Percentiles rank a stretch among this genome's conserved stretches.
phyloP scores from a whole-genome alignment of 1,140 invertebrate species.

The Galleria mellonella region DNA sequence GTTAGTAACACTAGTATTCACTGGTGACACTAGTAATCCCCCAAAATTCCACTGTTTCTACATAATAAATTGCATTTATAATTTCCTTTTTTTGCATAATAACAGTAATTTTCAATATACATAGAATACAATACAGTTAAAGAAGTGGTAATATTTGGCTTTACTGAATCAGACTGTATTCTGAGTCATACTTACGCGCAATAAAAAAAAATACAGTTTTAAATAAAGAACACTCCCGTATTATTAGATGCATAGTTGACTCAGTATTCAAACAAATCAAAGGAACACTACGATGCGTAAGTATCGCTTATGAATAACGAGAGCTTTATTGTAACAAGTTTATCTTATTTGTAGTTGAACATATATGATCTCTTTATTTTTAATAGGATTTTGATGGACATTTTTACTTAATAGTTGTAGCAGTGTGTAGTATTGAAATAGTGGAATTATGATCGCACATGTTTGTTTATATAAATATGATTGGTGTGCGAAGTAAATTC shows the following conservation, averaged over 20 bases:
- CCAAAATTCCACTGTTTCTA: too few species aligned
- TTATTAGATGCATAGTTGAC: constrained; percentile 7
- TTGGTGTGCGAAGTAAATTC: too few species aligned
- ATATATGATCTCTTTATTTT: constrained; percentile 71
- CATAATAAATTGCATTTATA: too few species aligned
- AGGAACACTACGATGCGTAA: constrained; percentile 31
- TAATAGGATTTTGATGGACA: constrained; percentile 71
- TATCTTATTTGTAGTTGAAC: constrained; percentile 62
- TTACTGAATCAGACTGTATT: constrained; percentile 11
- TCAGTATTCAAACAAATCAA: constrained; percentile 43
- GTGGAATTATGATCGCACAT: background rate
- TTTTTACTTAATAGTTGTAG: constrained; percentile 71
- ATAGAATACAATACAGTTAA: too few species aligned
- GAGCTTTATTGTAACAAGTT: constrained; percentile 64
- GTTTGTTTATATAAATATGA: too few species aligned
- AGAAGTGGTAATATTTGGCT: constrained; percentile 18
- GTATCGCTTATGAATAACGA: constrained; percentile 48
- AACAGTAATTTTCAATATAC: too few species aligned
- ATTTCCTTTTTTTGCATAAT: too few species aligned
- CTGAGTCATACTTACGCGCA: constrained; percentile 30
- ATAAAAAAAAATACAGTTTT: background rate
- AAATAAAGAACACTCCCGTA: background rate
- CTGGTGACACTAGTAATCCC: too few species aligned
- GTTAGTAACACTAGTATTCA: too few species aligned
- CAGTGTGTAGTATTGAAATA: constrained; percentile 48